A percentile compares a stretch with the other conserved stretches of the same genome.
phyloP scores from a whole-genome alignment of 2,113 vertebrate genomes.

The Lepus timidus region DNA sequence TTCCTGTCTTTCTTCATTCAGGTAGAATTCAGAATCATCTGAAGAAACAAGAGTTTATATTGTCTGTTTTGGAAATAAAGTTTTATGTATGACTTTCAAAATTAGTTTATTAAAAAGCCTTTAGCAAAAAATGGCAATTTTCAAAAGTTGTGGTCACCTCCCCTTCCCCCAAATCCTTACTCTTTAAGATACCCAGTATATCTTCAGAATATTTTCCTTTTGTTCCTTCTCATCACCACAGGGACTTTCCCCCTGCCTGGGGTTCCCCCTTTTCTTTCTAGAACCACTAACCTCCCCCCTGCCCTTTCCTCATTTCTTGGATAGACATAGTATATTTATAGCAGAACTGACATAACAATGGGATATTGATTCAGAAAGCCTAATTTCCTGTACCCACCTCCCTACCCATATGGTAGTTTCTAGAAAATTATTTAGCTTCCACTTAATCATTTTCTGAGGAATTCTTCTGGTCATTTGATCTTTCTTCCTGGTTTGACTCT shows the following conservation, averaged over 20 bases:
- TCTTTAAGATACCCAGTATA: not conserved
- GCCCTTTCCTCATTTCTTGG: not conserved
- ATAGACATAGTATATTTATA: not conserved
- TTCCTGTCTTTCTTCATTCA: constrained; percentile 76
- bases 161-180: not conserved
- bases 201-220: constrained; percentile 26
- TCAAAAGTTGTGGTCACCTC: not conserved
- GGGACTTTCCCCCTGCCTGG: not conserved
- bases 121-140: constrained; percentile 21
- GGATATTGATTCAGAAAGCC: not conserved
- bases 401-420: not conserved
- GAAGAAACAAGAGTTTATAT: constrained; percentile 66
- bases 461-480: constrained; percentile 3
- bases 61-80: constrained; percentile 61
- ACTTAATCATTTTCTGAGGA: constrained; percentile 18
- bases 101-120: constrained; percentile 40
- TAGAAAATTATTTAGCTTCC: constrained; percentile 20
- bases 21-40: constrained; percentile 66
- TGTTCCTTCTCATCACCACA: not conserved
- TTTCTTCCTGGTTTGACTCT: not conserved
- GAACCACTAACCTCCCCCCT: not conserved
- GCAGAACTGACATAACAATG: not conserved
- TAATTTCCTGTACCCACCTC: not conserved
- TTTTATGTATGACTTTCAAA: constrained; percentile 51
- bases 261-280: constrained; percentile 9